These are phyloP conservation scores for Ypsolopha sequella DNA, from an alignment of 2,888 invertebrate genomes.

Conservation along the genomic window DNA sequence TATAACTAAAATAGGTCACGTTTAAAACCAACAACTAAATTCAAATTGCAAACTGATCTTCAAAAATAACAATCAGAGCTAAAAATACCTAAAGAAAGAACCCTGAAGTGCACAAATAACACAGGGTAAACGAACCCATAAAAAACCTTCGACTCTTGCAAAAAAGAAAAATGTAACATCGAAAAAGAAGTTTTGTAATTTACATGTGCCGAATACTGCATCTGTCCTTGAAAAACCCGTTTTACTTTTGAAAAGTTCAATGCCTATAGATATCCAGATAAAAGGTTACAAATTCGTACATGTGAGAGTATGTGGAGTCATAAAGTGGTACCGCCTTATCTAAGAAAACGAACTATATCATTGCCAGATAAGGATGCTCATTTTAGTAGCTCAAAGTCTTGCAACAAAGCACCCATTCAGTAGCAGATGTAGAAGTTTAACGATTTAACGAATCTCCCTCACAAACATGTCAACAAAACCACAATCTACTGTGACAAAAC, in stretches of 20 bases:
- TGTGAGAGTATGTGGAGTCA: not conserved
- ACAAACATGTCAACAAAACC: too few relatives aligned
- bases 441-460: conserved; percentile 8
- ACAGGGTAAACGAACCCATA: not conserved
- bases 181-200: not conserved
- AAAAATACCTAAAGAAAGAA: not conserved
- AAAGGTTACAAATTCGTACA: not conserved
- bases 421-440: too few relatives aligned
- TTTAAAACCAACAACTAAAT: not conserved
- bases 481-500: too few relatives aligned
- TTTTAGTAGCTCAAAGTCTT: not conserved
- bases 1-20: not conserved
- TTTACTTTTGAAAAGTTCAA: conserved; percentile 52
- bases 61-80: not conserved
- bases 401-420: not conserved
- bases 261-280: conserved; percentile 19
- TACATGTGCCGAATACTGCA: conserved; percentile 10
- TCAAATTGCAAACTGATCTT: conserved; percentile 3
- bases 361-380: not conserved
- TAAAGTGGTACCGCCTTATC: not conserved
- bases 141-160: not conserved
- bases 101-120: not conserved
- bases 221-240: conserved; percentile 46
- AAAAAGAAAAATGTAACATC: not conserved
- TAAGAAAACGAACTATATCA: not conserved